Conservation (phyloP, 1,140 invertebrate genomes). For the Galendromus occidentalis region DNA sequence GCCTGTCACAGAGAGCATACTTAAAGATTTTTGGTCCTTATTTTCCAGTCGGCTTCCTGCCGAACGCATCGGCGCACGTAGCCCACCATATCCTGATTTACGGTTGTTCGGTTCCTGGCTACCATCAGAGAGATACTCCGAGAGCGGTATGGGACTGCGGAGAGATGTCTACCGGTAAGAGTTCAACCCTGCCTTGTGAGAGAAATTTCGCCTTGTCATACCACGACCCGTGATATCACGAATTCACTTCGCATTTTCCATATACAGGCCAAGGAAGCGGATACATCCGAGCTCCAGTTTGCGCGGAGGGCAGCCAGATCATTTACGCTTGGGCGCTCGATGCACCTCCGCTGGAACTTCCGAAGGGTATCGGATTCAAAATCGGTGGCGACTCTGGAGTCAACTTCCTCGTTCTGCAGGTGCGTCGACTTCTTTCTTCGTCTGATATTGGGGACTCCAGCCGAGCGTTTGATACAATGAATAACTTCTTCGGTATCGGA, state of each 20-base stretch:
- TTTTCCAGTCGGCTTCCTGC: conserved; percentile 65
- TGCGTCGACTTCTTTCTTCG: too few species aligned
- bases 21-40: conserved; percentile 14
- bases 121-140: conserved; percentile 32
- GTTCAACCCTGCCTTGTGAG: background rate
- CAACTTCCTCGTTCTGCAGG: conserved; percentile 50
- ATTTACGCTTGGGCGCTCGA: conserved; percentile 93
- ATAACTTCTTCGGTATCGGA: too few species aligned
- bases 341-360: conserved; percentile 62
- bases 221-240: too few species aligned
- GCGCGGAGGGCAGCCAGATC: conserved; percentile 38
- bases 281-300: conserved; percentile 23
- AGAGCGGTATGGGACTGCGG: conserved; percentile 67
- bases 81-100: conserved; percentile 93
- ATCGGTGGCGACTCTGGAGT: conserved; percentile 32
- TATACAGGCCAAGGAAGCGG: conserved; percentile 14
- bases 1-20: background rate
- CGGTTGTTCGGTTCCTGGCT: conserved; percentile 67
- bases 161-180: conserved; percentile 43
- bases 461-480: too few species aligned
- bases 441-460: too few species aligned
- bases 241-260: background rate
- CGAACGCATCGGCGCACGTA: conserved; percentile 68
- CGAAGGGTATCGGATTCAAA: conserved; percentile 43
- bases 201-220: background rate